Conservation (phyloP, 2,797 vertebrate species). For the Clarias pachynema region DNA sequence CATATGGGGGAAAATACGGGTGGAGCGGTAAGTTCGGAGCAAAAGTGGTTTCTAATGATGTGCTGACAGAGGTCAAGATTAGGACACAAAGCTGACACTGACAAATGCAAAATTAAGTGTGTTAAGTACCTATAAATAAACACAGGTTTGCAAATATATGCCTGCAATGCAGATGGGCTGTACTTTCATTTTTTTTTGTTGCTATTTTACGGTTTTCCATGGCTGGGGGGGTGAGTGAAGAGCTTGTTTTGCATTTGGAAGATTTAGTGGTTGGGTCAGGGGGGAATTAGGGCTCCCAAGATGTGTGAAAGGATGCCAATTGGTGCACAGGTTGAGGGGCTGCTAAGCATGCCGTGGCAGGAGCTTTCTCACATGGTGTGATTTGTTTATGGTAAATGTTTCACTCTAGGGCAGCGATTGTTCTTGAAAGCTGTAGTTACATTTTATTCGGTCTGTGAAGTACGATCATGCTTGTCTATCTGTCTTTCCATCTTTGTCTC, state of each 20-base stretch:
- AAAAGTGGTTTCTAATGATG: constrained; percentile 71
- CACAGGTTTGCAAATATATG: constrained; percentile 53
- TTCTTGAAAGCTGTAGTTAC: constrained; percentile 29
- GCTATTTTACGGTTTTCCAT: constrained; percentile 28
- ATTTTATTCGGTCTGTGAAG: constrained; percentile 28
- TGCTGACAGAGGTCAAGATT: constrained; percentile 73
- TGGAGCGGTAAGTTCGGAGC: constrained; percentile 39
- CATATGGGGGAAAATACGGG: constrained; percentile 38
- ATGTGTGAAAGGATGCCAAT: constrained; percentile 44
- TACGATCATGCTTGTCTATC: constrained; percentile 34
- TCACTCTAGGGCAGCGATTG: constrained; percentile 4
- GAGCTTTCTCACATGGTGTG: constrained; percentile 41
- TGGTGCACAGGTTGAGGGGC: constrained; percentile 39
- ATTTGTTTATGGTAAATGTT: constrained; percentile 36
- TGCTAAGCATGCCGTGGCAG: constrained; percentile 36
- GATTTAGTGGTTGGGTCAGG: constrained; percentile 3
- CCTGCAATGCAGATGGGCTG: constrained; percentile 45
- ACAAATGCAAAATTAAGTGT: constrained; percentile 74
- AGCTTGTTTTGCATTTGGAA: constrained; percentile 27
- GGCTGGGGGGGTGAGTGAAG: constrained; percentile 6
- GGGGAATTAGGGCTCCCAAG: not conserved
- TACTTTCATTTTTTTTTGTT: constrained; percentile 25
- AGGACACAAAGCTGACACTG: constrained; percentile 68
- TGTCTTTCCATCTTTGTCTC: constrained; percentile 32
- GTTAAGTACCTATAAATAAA: constrained; percentile 74